Evolutionary conservation across 2,888 invertebrate species (phyloP), one percentile per base, ranked within the genome.

Genomic region (Plutella xylostella): DNA sequence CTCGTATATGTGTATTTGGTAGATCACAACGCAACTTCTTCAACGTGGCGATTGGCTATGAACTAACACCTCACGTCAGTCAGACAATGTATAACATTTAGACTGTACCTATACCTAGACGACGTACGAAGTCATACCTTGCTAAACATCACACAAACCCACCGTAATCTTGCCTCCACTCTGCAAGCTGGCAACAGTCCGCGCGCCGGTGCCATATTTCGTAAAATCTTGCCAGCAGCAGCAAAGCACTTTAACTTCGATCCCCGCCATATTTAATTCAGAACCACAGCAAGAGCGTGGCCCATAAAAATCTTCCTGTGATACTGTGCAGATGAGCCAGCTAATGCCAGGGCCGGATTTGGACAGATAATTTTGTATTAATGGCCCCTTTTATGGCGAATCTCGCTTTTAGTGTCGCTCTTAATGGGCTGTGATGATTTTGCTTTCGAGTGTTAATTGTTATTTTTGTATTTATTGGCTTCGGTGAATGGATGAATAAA

Each of bases 321-420:
- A 83, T 76, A 72, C 76, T 80, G 80, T 72, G 75, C 83, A 83
- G 83, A 83, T 79, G 82, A 79, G 78, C 59, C 68, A n/a, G 52
- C 35, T 49, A 49, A 49, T 47, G 52, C 63, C 77, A 76, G 79
- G 75, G 72, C 56, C 66, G 79, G 64, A 78, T 68, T 80, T 59
- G 56, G 53, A 33, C 7, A 45, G 61, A 61, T 56, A 52, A 65
- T 74, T 79, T 79, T 75, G 65, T 71, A 73, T 76, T 78, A 75
- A 72, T 68, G 77, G 66, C 72, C 5, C 70, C 65, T 72, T 82
- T 80, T 78, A 80, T 72, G 72, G 76, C 75, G 74, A 82, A 82
- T 83, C 80, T 72, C 75, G 70, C 61, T 65, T 66, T 79, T 74
- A 77, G 60, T 68, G 65, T 54, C 56, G 55, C 58, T 65, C 71